Evolutionary conservation across 2,113 vertebrate genomes (phyloP).

Genomic region (Notarius lentiginosus): DNA sequence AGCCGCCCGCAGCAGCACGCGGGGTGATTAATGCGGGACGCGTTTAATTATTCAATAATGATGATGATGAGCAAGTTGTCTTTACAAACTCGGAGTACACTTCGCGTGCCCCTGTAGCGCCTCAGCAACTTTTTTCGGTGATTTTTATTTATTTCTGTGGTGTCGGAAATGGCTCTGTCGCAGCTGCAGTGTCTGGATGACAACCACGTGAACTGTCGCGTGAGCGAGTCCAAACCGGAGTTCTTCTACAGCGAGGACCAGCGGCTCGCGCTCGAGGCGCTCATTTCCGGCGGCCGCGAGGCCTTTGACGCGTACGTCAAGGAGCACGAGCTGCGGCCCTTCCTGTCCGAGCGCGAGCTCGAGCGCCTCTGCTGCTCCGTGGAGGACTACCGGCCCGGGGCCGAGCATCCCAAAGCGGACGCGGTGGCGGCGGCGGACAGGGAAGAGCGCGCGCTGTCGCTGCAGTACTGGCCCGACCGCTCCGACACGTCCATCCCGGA

Average conservation of each 20-base stretch:
- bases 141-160: not conserved
- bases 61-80: not conserved
- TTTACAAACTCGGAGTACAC: too few relatives aligned
- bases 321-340: slow-evolving; percentile 78
- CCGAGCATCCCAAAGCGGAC: slow-evolving; percentile 69
- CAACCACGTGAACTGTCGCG: slow-evolving; percentile 91
- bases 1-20: too few relatives aligned
- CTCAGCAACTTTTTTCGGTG: not conserved
- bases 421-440: slow-evolving; percentile 45
- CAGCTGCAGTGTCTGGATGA: slow-evolving; percentile 94
- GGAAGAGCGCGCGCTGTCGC: slow-evolving; percentile 75
- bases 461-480: slow-evolving; percentile 94
- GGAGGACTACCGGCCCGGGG: slow-evolving; percentile 83
- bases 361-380: slow-evolving; percentile 71
- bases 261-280: slow-evolving; percentile 83
- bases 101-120: too few relatives aligned
- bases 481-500: slow-evolving; percentile 89
- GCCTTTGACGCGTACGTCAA: slow-evolving; percentile 79
- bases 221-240: slow-evolving; percentile 90
- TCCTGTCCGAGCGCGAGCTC: slow-evolving; percentile 88
- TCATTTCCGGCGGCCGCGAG: slow-evolving; percentile 74
- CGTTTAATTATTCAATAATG: not conserved
- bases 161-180: slow-evolving; percentile 82
- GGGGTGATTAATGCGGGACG: too few relatives aligned
- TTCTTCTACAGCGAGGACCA: slow-evolving; percentile 97